These are phyloP conservation scores for Megaptera novaeangliae DNA, from an alignment of 2,113 vertebrate species.

Conservation along the genomic window DNA sequence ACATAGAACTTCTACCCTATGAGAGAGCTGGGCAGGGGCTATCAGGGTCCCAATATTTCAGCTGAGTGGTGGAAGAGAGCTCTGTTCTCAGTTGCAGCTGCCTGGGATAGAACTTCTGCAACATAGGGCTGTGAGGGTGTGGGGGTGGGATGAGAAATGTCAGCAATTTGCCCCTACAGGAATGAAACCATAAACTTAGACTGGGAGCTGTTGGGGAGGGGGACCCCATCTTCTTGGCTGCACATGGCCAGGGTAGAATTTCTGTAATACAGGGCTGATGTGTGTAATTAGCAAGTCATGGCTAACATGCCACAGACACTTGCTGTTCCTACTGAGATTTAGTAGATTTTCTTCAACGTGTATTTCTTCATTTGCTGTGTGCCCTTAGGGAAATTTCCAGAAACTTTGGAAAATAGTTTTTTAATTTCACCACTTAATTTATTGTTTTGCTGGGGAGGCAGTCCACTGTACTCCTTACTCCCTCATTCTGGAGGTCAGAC, in stretches of 20 bases:
- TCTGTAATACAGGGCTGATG: background rate
- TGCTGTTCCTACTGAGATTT: background rate
- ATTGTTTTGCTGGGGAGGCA: background rate
- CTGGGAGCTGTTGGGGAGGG: background rate
- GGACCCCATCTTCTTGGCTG: background rate
- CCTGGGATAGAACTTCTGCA: background rate
- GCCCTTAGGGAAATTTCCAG: background rate
- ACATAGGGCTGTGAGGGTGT: background rate
- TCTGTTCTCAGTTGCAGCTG: background rate
- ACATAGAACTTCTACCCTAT: background rate
- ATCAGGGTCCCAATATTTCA: background rate
- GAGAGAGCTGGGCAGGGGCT: no score
- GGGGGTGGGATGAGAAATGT: rapidly evolving
- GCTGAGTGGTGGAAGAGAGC: background rate
- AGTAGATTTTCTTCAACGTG: background rate
- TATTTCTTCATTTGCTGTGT: background rate
- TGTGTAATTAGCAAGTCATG: background rate
- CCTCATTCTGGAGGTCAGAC: background rate
- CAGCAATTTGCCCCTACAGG: background rate
- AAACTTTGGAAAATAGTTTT: background rate
- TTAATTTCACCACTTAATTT: background rate
- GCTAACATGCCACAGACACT: background rate
- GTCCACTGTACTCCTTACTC: background rate
- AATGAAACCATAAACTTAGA: background rate
- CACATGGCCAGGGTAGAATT: background rate